Evolutionary conservation across 2,888 invertebrate genomes (phyloP), one percentile per base, ranked within the genome.

Genomic region (Leptinotarsa rubiginosa): DNA sequence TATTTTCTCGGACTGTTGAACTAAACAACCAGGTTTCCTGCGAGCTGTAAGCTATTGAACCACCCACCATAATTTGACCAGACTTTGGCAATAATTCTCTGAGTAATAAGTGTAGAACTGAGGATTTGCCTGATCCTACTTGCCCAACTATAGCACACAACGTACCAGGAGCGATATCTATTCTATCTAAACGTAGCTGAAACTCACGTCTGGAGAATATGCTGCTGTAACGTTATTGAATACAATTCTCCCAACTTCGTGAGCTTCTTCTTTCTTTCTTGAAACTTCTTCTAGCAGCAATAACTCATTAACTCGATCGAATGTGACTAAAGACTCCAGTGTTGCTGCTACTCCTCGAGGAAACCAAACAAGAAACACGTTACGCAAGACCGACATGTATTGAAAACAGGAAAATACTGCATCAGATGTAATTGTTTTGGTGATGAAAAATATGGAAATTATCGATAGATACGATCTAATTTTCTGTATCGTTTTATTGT

Each of bases 21-120:
- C 88, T 86, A 79, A 91, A 91, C 1, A 91, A 81, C 94, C 94
- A 94, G 0, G 94, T 89, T 80, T 93, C 92, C 87, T 93, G 93
- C 25, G 92, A 89, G 0, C 91, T 89, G 82, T 93, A 94, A 0
- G 90, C 88, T 7, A 56, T 18, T 18, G 56, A 50, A n/a, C 20
- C 56, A 18, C 18, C 56, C 12, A 56, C 18, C n/a, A 7, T 12
- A 13, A 56, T 56, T 18, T 20, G n/a, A 18, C 56, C 56, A 56
- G 56, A 20, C 4, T 12, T 18, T 56, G 56, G 56, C 10, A 13
- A 2, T 13, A 56, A 20, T 56, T 56, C 56, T 56, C 12, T 18
- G 0, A 56, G 18, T 18, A 56, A 3, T 18, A 56, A 22, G 18
- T 56, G 56, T 3, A 56, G 56, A 12, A 56, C 3, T 56, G 56